Evolutionary conservation across 2,888 invertebrate species (phyloP).

Genomic region (Pandemis cinnamomeana): DNA sequence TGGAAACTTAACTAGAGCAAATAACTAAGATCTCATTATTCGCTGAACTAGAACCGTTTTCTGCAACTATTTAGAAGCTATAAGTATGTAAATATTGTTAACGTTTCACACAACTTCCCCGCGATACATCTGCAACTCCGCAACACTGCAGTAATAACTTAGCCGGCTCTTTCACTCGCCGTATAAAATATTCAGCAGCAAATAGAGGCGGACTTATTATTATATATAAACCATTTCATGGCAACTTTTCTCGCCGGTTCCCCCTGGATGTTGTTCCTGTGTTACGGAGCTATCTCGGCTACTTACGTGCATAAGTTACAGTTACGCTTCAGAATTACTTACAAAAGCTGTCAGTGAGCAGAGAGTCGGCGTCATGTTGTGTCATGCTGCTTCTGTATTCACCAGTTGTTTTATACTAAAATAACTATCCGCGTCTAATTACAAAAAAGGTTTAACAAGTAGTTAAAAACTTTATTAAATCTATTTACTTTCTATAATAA

Average conservation of each 20-base stretch:
- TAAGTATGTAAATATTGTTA: slow-evolving; percentile 16
- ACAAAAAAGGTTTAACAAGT: too few relatives aligned
- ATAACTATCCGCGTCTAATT: too few relatives aligned
- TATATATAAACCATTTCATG: slow-evolving; percentile 62
- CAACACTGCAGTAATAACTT: slow-evolving; percentile 39
- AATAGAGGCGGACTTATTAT: slow-evolving; percentile 58
- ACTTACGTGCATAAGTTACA: slow-evolving; percentile 20
- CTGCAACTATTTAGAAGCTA: slow-evolving; percentile 7
- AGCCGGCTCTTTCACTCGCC: slow-evolving; percentile 45
- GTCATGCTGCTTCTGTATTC: background rate
- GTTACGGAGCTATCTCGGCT: slow-evolving; percentile 42
- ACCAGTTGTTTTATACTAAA: background rate
- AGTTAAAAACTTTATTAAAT: background rate
- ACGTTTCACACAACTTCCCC: slow-evolving; percentile 12
- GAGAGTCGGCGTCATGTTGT: background rate
- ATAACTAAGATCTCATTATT: background rate
- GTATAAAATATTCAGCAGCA: slow-evolving; percentile 65
- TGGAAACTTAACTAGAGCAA: background rate
- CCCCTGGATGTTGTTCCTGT: slow-evolving; percentile 51
- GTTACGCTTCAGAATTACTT: slow-evolving; percentile 8
- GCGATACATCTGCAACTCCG: slow-evolving; percentile 25
- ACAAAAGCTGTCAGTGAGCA: background rate
- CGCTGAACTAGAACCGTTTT: slow-evolving; percentile 9
- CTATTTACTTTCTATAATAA: background rate
- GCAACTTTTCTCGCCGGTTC: slow-evolving; percentile 53